These are phyloP conservation scores for Cheilosia soror DNA, from an alignment of 2,888 invertebrate species.

Conservation along the genomic window DNA sequence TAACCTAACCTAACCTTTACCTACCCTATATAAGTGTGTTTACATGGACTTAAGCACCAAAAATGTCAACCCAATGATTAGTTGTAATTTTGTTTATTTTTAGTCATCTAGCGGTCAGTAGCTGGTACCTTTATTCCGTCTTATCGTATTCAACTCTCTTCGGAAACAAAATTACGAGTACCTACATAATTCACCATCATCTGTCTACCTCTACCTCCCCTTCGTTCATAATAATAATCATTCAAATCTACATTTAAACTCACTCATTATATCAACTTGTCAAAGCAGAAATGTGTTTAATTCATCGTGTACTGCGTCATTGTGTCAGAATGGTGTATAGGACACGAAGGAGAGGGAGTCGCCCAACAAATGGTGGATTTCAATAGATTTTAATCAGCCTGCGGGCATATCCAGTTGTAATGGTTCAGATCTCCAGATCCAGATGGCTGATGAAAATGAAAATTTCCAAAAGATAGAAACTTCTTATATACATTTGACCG, in stretches of 20 bases:
- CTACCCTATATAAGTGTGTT: too few species aligned
- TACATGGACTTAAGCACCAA: too few species aligned
- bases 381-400: constrained; percentile 71
- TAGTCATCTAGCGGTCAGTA: too few species aligned
- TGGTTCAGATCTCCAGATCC: constrained; percentile 48
- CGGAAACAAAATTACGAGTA: neutral
- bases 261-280: constrained; percentile 50
- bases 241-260: constrained; percentile 18
- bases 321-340: constrained; percentile 19
- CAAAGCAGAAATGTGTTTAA: constrained; percentile 52
- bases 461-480: constrained; percentile 41
- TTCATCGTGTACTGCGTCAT: constrained; percentile 65
- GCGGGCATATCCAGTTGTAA: constrained; percentile 53
- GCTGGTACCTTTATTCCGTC: too few species aligned
- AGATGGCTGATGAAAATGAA: constrained; percentile 60
- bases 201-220: neutral
- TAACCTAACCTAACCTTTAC: too few species aligned
- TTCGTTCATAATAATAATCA: neutral
- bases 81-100: too few species aligned
- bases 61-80: too few species aligned
- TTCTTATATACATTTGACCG: constrained; percentile 31
- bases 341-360: neutral
- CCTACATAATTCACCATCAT: neutral
- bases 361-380: constrained; percentile 53
- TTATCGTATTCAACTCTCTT: too few species aligned